Evolutionary conservation across 2,113 vertebrate genomes (phyloP).

Genomic region (Alectura lathami): DNA sequence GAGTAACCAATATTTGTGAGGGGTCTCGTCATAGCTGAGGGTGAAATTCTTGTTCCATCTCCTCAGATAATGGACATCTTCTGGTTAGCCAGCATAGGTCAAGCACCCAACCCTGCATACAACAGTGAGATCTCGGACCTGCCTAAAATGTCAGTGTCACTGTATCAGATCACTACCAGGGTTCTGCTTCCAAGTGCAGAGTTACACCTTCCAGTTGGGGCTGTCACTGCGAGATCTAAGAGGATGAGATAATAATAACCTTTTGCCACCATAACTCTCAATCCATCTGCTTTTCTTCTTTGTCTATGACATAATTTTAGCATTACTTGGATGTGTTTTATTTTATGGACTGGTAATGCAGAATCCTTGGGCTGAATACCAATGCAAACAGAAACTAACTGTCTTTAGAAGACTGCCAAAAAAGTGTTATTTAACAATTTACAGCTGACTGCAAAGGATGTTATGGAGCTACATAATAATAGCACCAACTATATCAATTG

Average conservation of each 20-base stretch:
- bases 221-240: conserved; percentile 16
- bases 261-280: conserved; percentile 52
- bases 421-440: conserved; percentile 61
- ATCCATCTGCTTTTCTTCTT: conserved; percentile 36
- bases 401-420: conserved; percentile 54
- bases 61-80: neutral
- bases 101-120: neutral
- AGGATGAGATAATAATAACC: conserved; percentile 63
- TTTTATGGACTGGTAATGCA: conserved; percentile 51
- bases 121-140: neutral
- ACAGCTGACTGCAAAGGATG: conserved; percentile 51
- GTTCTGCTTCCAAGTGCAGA: neutral
- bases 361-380: conserved; percentile 31
- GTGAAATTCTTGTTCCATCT: neutral
- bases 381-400: conserved; percentile 33
- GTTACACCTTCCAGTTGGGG: neutral
- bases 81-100: neutral
- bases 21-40: neutral
- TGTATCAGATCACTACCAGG: neutral
- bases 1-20: neutral
- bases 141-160: neutral
- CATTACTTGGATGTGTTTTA: conserved; percentile 41
- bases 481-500: neutral
- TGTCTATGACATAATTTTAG: conserved; percentile 33
- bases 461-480: conserved; percentile 30